phyloP scores from a whole-genome alignment of 2,888 invertebrate species.

The Pristionchus entomophagus region DNA sequence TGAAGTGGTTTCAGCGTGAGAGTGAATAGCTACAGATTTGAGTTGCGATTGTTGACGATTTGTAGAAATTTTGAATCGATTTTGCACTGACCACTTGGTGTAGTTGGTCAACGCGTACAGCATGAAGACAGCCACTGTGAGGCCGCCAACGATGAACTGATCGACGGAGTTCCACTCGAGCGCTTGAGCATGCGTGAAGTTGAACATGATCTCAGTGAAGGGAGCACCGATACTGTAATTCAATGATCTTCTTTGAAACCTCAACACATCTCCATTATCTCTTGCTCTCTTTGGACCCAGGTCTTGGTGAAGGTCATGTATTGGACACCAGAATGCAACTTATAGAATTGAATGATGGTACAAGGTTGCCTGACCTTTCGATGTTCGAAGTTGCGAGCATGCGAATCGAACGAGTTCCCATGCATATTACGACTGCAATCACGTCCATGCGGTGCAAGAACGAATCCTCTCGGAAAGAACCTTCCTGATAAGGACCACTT shows the following conservation, averaged over 20 bases:
- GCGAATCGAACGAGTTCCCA: constrained; percentile 50
- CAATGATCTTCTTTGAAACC: too few relatives aligned
- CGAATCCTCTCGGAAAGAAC: neutral
- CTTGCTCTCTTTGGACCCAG: too few relatives aligned
- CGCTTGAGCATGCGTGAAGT: constrained; percentile 54
- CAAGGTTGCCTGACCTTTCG: constrained; percentile 51
- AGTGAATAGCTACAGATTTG: too few relatives aligned
- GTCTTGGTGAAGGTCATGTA: too few relatives aligned
- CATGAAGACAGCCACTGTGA: constrained; percentile 57
- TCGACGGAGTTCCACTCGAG: constrained; percentile 55
- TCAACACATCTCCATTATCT: too few relatives aligned
- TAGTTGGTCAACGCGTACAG: constrained; percentile 61
- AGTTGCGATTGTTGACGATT: too few relatives aligned
- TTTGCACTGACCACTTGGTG: constrained; percentile 53
- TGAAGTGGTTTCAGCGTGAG: too few relatives aligned
- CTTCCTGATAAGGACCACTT: too few relatives aligned
- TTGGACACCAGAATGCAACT: too few relatives aligned
- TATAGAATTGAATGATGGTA: neutral
- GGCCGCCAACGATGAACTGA: constrained; percentile 55
- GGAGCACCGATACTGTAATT: constrained; percentile 59
- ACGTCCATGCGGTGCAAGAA: constrained; percentile 53
- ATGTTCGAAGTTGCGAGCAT: constrained; percentile 57
- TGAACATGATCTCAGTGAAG: constrained; percentile 61
- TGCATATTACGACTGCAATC: constrained; percentile 60
- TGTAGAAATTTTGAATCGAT: too few relatives aligned